phyloP scores from a whole-genome alignment of 2,888 invertebrate genomes.

The Calameuta pallipes region DNA sequence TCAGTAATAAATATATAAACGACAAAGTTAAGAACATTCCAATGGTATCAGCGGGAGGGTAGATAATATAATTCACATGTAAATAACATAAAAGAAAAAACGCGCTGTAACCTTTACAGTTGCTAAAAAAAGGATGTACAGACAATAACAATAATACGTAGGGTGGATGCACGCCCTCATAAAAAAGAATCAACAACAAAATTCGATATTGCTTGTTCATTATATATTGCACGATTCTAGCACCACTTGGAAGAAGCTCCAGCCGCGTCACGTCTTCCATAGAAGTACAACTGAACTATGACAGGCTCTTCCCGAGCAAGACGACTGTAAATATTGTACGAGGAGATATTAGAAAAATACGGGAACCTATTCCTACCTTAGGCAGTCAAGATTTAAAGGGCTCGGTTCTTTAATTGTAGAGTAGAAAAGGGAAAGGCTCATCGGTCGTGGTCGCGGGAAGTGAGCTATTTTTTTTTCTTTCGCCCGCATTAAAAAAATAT shows the following conservation, averaged over 20 bases:
- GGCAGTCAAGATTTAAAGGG: neutral
- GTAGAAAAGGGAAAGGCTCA: neutral
- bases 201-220: slow-evolving; percentile 2
- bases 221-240: slow-evolving; percentile 41
- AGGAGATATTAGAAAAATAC: slow-evolving; percentile 35
- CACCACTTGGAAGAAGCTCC: slow-evolving; percentile 29
- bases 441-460: neutral
- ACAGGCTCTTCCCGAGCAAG: neutral
- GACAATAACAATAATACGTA: neutral
- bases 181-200: neutral
- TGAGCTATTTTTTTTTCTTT: neutral
- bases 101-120: neutral
- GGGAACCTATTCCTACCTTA: neutral
- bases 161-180: neutral
- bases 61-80: neutral
- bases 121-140: neutral
- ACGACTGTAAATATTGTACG: neutral
- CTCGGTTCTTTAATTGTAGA: neutral
- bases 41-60: slow-evolving; percentile 14
- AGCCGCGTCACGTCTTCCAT: neutral
- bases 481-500: neutral
- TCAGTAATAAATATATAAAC: slow-evolving; percentile 37
- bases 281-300: neutral
- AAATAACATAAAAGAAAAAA: neutral
- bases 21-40: slow-evolving; percentile 29